These are phyloP conservation scores for Papilio dardanus DNA, from an alignment of 1,140 invertebrate species.

Conservation along the genomic window DNA sequence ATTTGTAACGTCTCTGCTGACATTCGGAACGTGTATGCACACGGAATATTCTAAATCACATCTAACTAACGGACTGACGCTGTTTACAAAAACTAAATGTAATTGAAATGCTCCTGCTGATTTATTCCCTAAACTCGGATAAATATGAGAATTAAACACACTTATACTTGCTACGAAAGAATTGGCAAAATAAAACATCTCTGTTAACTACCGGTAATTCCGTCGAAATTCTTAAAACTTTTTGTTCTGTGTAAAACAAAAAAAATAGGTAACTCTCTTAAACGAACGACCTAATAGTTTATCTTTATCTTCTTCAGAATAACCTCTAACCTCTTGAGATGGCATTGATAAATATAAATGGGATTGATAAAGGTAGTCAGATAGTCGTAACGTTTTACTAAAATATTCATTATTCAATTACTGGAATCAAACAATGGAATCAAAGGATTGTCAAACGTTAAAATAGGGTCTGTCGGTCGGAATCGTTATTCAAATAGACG, in stretches of 20 bases:
- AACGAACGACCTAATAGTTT: too few relatives aligned
- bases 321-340: neutral
- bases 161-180: too few relatives aligned
- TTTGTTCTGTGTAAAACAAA: too few relatives aligned
- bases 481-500: conserved; percentile 31
- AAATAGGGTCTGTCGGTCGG: conserved; percentile 28
- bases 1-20: conserved; percentile 78
- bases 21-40: conserved; percentile 64
- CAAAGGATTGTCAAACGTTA: conserved; percentile 35
- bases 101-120: conserved; percentile 13
- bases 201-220: too few relatives aligned
- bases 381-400: conserved; percentile 17
- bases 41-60: conserved; percentile 59
- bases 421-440: conserved; percentile 27
- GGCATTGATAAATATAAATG: conserved; percentile 20
- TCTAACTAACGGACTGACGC: conserved; percentile 16
- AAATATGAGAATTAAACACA: neutral
- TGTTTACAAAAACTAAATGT: neutral
- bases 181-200: too few relatives aligned
- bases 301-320: neutral
- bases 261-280: too few relatives aligned
- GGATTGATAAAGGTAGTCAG: conserved; percentile 31
- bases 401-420: conserved; percentile 37
- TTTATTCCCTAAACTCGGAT: neutral
- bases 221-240: too few relatives aligned